Base-by-base conservation (phyloP, 2,797 vertebrate species). In the Pogonophryne albipinna region DNA sequence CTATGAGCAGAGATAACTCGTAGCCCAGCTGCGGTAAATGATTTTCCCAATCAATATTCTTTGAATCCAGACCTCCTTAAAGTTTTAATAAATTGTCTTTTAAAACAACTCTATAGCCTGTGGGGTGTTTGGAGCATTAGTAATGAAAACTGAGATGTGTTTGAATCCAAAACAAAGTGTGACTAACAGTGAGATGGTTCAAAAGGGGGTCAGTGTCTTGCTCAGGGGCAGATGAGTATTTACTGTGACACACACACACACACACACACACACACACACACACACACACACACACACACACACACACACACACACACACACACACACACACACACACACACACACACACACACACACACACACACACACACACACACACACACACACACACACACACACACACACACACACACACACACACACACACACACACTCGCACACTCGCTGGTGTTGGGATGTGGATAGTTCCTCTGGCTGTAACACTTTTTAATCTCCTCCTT, bases 141-240 rank as follows among this genome's bases (percentile, higher is more conserved):
- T 49, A 17, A 57, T 31, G 34, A 38, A 8, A 38, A 38, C 10
- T 20, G 16, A 41, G 41, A 46, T 45, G 5, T 6, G 15, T 41
- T n/a, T 11, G 3, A 51, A 17, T 34, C 31, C 15, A 41, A 1
- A 51, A 34, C n/a, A 15, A 27, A 66, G 17, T 2, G 66, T 66
- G 51, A 62, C 13, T 49, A 59, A 71, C 20, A 70, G 10, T 3
- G 17, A 55, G 19, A 45, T 15, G n/a, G n/a, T 45, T 2, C 34
- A 34, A 23, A 11, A 11, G 27, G 47, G 27, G 19, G 2, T 68
- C 46, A 23, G 51, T 56, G 70, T 15, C 16, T 79, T 63, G 68
- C 66, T 69, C 15, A 63, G 11, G 76, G 73, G 60, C 50, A 68
- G 66, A 65, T 64, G 19, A 57, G 55, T 65, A 56, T 71, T 71